Evolutionary conservation across 2,797 vertebrate species (phyloP), one percentile per base, ranked within the genome.

Genomic region (Gobio occitaniae): DNA sequence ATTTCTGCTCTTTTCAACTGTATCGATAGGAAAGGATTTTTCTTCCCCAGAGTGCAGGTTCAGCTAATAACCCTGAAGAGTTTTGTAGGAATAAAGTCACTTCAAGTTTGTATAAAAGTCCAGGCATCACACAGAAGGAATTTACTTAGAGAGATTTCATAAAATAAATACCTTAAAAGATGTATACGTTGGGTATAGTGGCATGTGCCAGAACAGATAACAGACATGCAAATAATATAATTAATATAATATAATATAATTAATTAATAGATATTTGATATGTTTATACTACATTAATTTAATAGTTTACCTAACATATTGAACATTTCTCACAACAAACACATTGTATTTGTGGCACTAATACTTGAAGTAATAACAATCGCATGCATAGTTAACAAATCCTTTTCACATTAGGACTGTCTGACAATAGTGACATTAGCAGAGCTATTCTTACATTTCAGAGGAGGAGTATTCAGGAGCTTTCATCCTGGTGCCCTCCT

Each of bases 401-500:
- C 11, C 19, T 36, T n/a, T 72, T 59, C 32, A 78, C n/a, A 84
- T 68, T 41, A 72, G 21, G 29, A 80, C 41, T 13, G 61, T 32
- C 44, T 66, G 78, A 50, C 29, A 66, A 52, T n/a, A 10, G 50
- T 63, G 56, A 47, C 76, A 78, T 41, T 47, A 63, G 56, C 13
- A 74, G 32, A 82, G 32, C 36, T 4, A 81, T 47, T 86, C 97
- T 96, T 93, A 98, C 97, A 98, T 96, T 97, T 99, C 97, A 47
- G 96, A 95, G 59, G 97, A 96, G 11, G 97, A 95, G 85, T 98
- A 98, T 71, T 99, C 97, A 13, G 97, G 97, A 0, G 96, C 94
- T 92, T 96, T 96, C 97, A 99, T 99, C 83, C 97, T 93, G 16
- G 96, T 98, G 48, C 97, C 97, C n/a, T 98, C 97, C 90, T 98